phyloP scores from a whole-genome alignment of 2,797 vertebrate genomes.

The Scolopax rusticola region DNA sequence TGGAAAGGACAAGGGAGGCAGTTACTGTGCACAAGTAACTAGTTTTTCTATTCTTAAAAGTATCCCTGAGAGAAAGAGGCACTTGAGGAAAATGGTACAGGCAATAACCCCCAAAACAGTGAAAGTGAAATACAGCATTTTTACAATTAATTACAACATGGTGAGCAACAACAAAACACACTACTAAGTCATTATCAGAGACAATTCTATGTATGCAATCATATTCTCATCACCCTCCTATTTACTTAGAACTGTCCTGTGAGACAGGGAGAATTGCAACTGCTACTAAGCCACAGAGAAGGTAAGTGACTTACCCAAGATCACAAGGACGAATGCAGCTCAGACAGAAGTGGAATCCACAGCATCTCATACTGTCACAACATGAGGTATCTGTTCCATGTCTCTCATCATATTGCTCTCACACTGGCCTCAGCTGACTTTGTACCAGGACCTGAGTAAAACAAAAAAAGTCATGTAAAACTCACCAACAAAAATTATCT shows the following conservation, averaged over 20 bases:
- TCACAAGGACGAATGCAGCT: not conserved
- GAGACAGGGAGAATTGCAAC: not conserved
- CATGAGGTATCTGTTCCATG: fast-evolving
- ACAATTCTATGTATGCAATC: not conserved
- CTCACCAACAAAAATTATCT: not conserved
- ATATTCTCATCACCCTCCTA: not conserved
- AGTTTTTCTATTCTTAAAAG: not conserved
- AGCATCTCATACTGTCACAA: not conserved
- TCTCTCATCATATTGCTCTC: not conserved
- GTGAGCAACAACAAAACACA: not conserved
- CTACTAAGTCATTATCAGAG: not conserved
- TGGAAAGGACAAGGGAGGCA: not conserved
- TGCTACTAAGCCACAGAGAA: not conserved
- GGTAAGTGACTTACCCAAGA: not conserved
- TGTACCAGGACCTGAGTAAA: not conserved
- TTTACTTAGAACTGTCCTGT: not conserved
- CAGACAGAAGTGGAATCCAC: not conserved
- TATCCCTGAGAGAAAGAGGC: not conserved
- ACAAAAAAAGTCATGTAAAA: not conserved
- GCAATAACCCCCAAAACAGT: not conserved
- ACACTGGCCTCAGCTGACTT: not conserved
- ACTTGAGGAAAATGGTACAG: not conserved
- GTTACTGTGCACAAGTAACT: not conserved
- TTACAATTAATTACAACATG: not conserved
- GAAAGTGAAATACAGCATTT: not conserved